Base-by-base conservation (phyloP, 2,113 vertebrate species). In the Eolophus roseicapilla region DNA sequence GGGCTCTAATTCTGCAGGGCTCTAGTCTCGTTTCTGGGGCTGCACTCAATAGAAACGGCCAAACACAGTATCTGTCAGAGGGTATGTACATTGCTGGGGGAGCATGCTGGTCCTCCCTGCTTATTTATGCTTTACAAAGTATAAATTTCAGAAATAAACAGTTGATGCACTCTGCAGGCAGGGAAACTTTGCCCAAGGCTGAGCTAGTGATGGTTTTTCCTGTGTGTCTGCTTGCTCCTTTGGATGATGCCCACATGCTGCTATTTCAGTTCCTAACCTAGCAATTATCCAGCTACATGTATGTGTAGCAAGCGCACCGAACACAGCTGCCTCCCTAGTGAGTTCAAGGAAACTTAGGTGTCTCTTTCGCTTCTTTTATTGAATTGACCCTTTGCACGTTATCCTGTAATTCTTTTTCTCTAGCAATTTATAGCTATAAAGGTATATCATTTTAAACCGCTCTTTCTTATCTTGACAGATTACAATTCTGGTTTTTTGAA, bases 121-220 rank as follows among this genome's bases (percentile, higher is more conserved):
- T 84, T 92, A 79, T 86, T 96, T 88, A 82, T 95, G 77, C 91
- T 87, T 92, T 93, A 79, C 96, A 94, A 88, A 93, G 91, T 73
- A 67, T 91, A 76, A 82, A 84, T 96, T 96, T 92, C 80, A 84
- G 88, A 93, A 96, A 88, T 94, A 89, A 96, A 95, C 47, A 88
- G 86, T 88, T 90, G 84, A 90, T 92, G 57, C 85, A 55, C 82
- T 81, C 82, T 67, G 75, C 64, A 69, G 68, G 85, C 47, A 75
- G 35, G 0, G 0, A 49, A 86, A 96, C 31, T 86, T 82, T 84
- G 93, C 77, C 88, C 60, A 76, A 29, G 86, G 89, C 74, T 81
- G 59, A 63, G 25, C n/a, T 94, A 63, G 20, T 29, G 44, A 24
- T 60, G 13, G 62, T 91, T 69, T 84, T 37, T 35, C 1, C 29